A percentile compares a stretch with the other conserved stretches of the same genome.
Conservation (phyloP, 2,113 vertebrate genomes). For the Dipodomys stephensi region DNA sequence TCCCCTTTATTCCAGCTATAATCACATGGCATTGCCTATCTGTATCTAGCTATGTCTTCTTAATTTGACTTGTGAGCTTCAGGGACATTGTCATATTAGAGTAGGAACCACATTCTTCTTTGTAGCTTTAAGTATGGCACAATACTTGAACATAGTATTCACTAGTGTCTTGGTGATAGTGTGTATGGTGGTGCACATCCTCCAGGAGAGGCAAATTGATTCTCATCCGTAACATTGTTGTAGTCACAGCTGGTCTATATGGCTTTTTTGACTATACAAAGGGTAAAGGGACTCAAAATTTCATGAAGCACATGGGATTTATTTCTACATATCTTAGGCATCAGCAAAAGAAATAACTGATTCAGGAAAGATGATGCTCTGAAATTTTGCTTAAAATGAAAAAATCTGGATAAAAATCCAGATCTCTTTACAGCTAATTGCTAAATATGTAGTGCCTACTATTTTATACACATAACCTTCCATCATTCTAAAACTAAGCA, state of each 20-base stretch:
- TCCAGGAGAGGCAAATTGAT: neutral
- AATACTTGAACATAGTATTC: neutral
- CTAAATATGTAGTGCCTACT: neutral
- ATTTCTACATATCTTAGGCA: neutral
- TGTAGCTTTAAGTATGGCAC: neutral
- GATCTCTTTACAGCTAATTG: neutral
- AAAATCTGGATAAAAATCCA: neutral
- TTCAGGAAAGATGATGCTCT: neutral
- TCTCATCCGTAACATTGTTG: neutral
- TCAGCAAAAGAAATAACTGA: constrained; percentile 10
- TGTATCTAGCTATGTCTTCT: neutral
- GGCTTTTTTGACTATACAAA: neutral
- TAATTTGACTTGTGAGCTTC: neutral
- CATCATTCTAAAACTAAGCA: neutral
- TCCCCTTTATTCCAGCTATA: neutral
- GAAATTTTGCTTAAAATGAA: constrained; percentile 18
- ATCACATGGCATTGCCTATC: neutral
- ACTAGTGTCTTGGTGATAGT: neutral
- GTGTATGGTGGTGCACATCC: neutral
- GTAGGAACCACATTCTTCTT: neutral
- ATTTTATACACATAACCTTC: neutral
- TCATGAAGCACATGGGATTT: neutral
- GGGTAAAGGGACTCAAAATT: neutral
- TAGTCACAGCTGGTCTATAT: neutral
- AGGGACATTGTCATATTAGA: neutral